Base-by-base conservation (phyloP, 2,888 invertebrate genomes). In the Smittia aterrima region DNA sequence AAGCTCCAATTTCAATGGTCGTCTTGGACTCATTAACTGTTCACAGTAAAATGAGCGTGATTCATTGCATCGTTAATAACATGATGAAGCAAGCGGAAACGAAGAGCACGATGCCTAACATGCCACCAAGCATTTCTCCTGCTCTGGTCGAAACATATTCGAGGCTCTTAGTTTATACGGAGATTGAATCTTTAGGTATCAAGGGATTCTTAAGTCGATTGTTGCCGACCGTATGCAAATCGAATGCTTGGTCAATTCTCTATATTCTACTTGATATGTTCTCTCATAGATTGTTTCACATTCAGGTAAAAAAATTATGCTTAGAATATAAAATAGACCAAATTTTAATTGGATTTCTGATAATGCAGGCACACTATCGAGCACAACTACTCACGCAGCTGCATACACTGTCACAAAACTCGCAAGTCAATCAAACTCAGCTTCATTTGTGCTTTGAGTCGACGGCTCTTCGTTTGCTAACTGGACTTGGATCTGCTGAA, bases 191-290 rank as follows among this genome's bases (percentile, higher is more conserved):
- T 16, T 85, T 98, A 68, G 97, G 98, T 32, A 96, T 98, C 76
- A 98, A 98, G 84, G 96, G 95, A 72, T 97, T 97, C 81, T 92
- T 97, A 78, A 92, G 95, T 80, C 95, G 96, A 83, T 83, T 97
- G 58, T 83, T 98, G 77, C 96, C 97, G 0, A 92, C 91, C 25
- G 96, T 96, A 47, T 94, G 95, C 80, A 95, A 95, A 81, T 91
- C 92, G 13, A 94, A 96, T 78, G 95, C 95, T 0, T 96, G 96
- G 96, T 95, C 95, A 22, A 96, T 95, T 74, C 85, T 98, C n/a
- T 96, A 97, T 81, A 96, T 96, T 0, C 84, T 98, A 41, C 82
- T 98, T 79, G 97, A 98, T 83, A 97, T 98, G 96, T 96, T 97
- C 82, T 95, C 95, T 76, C 96, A 96, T 81, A 87, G 98, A 64